Percentiles rank a stretch among this genome's conserved stretches.
phyloP scores from a whole-genome alignment of 2,888 invertebrate genomes.

The Aradus depressus region DNA sequence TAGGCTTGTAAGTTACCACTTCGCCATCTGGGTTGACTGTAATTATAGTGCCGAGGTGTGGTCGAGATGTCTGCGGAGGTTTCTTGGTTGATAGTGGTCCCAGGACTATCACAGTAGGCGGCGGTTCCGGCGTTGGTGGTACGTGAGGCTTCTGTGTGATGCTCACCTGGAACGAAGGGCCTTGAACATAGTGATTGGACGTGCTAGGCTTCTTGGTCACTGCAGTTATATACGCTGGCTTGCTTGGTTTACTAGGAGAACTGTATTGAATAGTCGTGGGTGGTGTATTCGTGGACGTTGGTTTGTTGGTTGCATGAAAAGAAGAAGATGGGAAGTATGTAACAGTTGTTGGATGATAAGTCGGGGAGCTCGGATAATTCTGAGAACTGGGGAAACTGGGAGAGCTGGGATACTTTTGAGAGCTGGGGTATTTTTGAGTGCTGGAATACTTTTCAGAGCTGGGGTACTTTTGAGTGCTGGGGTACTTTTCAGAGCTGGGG shows the following conservation, averaged over 20 bases:
- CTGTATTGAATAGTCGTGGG: slow-evolving; percentile 12
- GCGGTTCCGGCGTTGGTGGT: slow-evolving; percentile 29
- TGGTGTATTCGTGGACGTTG: slow-evolving; percentile 21
- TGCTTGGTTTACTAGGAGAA: slow-evolving; percentile 17
- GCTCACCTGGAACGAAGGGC: slow-evolving; percentile 32
- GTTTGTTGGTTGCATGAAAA: slow-evolving; percentile 1
- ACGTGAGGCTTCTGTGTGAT: slow-evolving; percentile 31
- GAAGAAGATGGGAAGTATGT: slow-evolving; percentile 11
- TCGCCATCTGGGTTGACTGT: slow-evolving; percentile 29
- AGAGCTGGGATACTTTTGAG: slow-evolving; percentile 3
- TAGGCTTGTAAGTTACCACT: slow-evolving; percentile 27
- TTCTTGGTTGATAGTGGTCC: slow-evolving; percentile 36
- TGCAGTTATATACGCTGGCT: slow-evolving; percentile 15
- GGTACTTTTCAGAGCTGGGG: slow-evolving; percentile 19
- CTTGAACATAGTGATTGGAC: slow-evolving; percentile 34
- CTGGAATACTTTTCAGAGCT: slow-evolving; percentile 22
- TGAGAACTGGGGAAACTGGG: slow-evolving; percentile 9
- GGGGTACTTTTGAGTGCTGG: slow-evolving; percentile 5
- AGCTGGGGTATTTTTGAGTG: not conserved
- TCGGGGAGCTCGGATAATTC: not conserved
- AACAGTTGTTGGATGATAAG: slow-evolving; percentile 9
- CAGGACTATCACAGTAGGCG: slow-evolving; percentile 50
- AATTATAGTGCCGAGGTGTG: slow-evolving; percentile 28
- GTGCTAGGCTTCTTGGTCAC: slow-evolving; percentile 34
- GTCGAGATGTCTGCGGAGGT: slow-evolving; percentile 20